phyloP scores from a whole-genome alignment of 2,888 invertebrate genomes.

The Metopia argyrocephala region DNA sequence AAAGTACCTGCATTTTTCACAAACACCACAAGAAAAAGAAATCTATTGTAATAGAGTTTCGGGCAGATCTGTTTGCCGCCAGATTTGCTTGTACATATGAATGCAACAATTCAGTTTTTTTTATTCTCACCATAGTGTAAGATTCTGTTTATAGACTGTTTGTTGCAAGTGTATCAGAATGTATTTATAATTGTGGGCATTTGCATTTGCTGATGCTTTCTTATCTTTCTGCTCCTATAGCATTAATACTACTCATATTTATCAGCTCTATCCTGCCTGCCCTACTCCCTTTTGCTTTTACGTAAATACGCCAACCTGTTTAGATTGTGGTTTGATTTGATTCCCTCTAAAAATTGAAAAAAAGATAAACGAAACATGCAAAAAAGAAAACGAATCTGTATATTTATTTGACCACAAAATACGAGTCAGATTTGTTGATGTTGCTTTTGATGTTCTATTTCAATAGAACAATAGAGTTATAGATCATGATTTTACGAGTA shows the following conservation, averaged over 20 bases:
- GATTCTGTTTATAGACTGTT: not conserved
- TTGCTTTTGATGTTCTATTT: not conserved
- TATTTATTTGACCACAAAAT: conserved; percentile 48
- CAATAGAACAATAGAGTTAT: conserved; percentile 57
- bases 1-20: conserved; percentile 52
- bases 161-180: not conserved
- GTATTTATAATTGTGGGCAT: conserved; percentile 49
- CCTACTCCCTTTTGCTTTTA: too few relatives aligned
- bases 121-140: conserved; percentile 3
- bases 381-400: conserved; percentile 12
- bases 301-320: too few relatives aligned
- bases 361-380: not conserved
- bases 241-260: conserved; percentile 16
- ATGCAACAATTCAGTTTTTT: conserved; percentile 56
- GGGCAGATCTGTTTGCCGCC: not conserved
- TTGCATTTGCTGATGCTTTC: conserved; percentile 45
- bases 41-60: conserved; percentile 27
- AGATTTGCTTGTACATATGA: not conserved
- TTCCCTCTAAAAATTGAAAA: conserved; percentile 36
- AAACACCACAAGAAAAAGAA: not conserved
- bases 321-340: conserved; percentile 54
- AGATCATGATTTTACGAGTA: conserved; percentile 62
- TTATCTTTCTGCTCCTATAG: conserved; percentile 61
- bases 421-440: conserved; percentile 2
- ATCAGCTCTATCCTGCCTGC: too few relatives aligned